Base-by-base conservation (phyloP, 2,888 invertebrate species). In the Rhopalosiphum nymphaeae region DNA sequence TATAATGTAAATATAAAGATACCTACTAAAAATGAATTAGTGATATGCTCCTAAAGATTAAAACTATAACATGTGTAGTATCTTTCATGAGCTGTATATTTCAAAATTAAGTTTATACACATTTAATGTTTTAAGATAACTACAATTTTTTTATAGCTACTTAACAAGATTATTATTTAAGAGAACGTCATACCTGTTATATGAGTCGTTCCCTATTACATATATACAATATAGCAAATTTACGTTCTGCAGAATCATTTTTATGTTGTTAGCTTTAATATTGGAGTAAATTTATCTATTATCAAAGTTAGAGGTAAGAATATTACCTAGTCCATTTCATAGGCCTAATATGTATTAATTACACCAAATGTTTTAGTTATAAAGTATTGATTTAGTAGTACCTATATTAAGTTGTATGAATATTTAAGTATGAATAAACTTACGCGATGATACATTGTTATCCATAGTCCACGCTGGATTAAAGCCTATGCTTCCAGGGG, bases 401-500 rank as follows among this genome's bases (percentile, higher is more conserved):
- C 21, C 36, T 78, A 25, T 21, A 36, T 36, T 53, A 53, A 21
- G 78, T 78, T 36, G 21, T 78, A 9, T 2, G 9, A 36, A 36
- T 36, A 36, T 21, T 78, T 36, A 36, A 36, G 9, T 88, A 26
- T 90, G 25, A n/a, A 67, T 36, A 46, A 53, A 94, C 93, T 94
- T 49, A 94, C 93, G n/a, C 53, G 94, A 89, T n/a, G 92, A 89
- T 85, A 92, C 61, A 56, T 92, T 92, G 11, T 95, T 94, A 94
- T 96, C 96, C 95, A 95, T 95, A 29, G 95, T 95, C 96, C 95
- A 96, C 25, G 95, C 95, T 13, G 95, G 96, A 92, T 95, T 95
- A 94, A 96, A 95, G 26, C 94, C 94, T 21, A 95, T 94, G 49
- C 96, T 96, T 90, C 96, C 96, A 0, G 96, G 96, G 94, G 97